phyloP scores from a whole-genome alignment of 2,888 invertebrate genomes.

The Drosophila flavopinicola region DNA sequence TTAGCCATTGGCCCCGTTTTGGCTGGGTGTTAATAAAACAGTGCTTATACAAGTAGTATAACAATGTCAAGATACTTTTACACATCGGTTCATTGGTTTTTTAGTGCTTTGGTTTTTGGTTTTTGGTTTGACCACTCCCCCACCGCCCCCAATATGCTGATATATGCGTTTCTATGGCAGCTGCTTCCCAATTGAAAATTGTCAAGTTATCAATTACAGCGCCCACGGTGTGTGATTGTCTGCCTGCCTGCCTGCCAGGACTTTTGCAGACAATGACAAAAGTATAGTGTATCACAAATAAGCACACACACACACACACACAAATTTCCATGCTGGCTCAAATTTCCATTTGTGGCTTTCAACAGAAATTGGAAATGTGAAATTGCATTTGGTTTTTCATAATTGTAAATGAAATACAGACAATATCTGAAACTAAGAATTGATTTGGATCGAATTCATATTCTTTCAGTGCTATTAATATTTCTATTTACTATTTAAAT shows the following conservation, averaged over 20 bases:
- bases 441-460: too few species aligned
- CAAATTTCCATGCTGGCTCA: constrained; percentile 25
- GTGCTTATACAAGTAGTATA: constrained; percentile 34
- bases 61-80: constrained; percentile 62
- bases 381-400: constrained; percentile 62
- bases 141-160: constrained; percentile 11
- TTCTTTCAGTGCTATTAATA: too few species aligned
- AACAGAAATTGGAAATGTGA: constrained; percentile 57
- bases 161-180: constrained; percentile 45
- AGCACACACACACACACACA: not conserved
- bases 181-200: constrained; percentile 41
- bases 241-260: too few species aligned
- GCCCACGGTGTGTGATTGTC: constrained; percentile 24
- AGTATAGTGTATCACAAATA: constrained; percentile 8
- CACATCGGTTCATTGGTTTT: constrained; percentile 53
- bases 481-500: too few species aligned
- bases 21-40: constrained; percentile 43
- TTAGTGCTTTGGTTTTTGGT: constrained; percentile 20
- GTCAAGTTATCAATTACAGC: constrained; percentile 70
- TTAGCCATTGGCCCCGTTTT: constrained; percentile 13
- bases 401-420: too few species aligned
- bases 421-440: too few species aligned
- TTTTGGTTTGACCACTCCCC: not conserved
- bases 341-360: constrained; percentile 49
- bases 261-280: constrained; percentile 13